Percentiles rank a stretch among this genome's conserved stretches.
phyloP scores from a whole-genome alignment of 2,888 invertebrate genomes.

The Eudemis profundana region DNA sequence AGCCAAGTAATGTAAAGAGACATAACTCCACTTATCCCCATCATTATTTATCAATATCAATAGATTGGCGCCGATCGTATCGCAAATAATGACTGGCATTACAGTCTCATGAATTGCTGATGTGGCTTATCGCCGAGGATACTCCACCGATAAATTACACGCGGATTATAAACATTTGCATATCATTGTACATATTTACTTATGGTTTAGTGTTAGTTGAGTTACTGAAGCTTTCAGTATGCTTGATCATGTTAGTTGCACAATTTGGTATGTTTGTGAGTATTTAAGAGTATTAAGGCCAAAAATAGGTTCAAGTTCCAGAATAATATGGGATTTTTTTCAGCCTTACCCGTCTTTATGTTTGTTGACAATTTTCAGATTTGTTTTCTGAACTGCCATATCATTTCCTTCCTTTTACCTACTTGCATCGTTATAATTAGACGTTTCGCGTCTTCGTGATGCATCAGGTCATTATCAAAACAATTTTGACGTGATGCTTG shows the following conservation, averaged over 20 bases:
- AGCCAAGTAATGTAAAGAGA: constrained; percentile 19
- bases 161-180: constrained; percentile 37
- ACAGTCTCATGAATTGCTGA: constrained; percentile 41
- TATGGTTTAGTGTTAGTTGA: constrained; percentile 1
- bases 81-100: constrained; percentile 36
- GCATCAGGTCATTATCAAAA: no score
- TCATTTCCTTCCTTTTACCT: no score
- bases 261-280: background rate
- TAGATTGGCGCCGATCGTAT: constrained; percentile 41
- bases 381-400: no score
- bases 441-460: no score
- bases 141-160: constrained; percentile 34
- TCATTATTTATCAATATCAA: constrained; percentile 35
- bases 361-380: no score
- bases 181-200: constrained; percentile 29
- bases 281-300: no score
- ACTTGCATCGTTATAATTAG: no score
- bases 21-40: constrained; percentile 23
- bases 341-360: no score
- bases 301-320: no score
- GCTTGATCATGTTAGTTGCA: background rate
- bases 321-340: no score
- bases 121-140: constrained; percentile 30
- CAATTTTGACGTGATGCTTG: no score
- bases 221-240: background rate